Evolutionary conservation across 2,797 vertebrate genomes (phyloP).

Genomic region (Falco biarmicus): DNA sequence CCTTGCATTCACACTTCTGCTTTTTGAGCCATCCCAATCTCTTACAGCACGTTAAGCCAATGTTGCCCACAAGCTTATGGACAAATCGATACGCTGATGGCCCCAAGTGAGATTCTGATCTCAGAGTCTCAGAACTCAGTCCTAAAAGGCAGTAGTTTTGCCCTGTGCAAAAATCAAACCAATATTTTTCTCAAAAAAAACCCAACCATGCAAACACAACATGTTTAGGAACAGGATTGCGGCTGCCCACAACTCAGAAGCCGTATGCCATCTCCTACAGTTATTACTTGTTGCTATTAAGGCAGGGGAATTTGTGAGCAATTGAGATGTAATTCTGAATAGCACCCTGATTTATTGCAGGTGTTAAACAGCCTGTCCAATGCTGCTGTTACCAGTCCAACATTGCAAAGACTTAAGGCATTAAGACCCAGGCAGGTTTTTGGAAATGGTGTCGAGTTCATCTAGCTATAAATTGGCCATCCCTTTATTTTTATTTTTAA

Average conservation of each 20-base stretch:
- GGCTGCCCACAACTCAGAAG: background rate
- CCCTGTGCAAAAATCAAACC: background rate
- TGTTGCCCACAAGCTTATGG: fast-evolving
- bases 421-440: background rate
- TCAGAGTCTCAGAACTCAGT: background rate
- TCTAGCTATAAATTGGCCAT: background rate
- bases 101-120: background rate
- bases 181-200: background rate
- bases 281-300: background rate
- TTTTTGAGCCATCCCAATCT: background rate
- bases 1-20: background rate
- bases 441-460: background rate
- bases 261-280: background rate
- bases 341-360: fast-evolving
- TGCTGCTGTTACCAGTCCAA: background rate
- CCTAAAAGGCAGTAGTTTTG: background rate
- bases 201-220: background rate
- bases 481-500: background rate
- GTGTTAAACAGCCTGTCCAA: background rate
- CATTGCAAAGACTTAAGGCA: background rate
- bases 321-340: background rate
- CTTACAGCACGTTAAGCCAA: fast-evolving
- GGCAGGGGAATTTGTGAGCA: background rate
- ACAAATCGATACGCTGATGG: background rate
- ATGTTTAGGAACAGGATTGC: background rate